Conservation (phyloP, 37 sponge, comb jelly and placozoan genomes). For the Aplysina aerophoba region DNA sequence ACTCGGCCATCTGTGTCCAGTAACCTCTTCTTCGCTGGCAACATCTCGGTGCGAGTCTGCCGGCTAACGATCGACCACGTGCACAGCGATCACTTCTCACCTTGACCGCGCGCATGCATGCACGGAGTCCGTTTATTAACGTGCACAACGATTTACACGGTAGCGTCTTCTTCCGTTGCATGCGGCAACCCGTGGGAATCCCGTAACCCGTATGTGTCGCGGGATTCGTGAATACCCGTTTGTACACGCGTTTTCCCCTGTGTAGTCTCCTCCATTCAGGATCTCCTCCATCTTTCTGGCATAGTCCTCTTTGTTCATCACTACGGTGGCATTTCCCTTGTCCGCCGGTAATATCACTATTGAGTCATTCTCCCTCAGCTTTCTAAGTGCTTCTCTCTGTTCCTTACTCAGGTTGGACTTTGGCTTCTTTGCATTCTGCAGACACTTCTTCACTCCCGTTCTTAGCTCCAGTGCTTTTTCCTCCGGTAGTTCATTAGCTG, state of each 20-base stretch:
- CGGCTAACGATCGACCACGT: slow-evolving; percentile 10
- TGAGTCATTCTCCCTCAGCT: background rate
- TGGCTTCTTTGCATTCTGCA: background rate
- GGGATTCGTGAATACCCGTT: slow-evolving; percentile 2
- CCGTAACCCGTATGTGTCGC: background rate
- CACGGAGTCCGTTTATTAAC: background rate
- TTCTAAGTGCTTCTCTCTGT: background rate
- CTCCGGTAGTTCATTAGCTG: background rate
- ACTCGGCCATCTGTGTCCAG: slow-evolving; percentile 12
- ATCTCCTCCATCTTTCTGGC: background rate
- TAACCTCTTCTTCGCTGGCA: slow-evolving; percentile 8
- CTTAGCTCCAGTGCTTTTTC: slow-evolving; percentile 4
- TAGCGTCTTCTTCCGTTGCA: background rate
- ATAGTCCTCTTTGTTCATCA: slow-evolving; percentile 34
- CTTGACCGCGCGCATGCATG: background rate
- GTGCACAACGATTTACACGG: background rate
- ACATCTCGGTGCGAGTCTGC: slow-evolving; percentile 9
- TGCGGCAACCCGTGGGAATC: background rate
- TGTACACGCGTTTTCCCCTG: slow-evolving; percentile 6
- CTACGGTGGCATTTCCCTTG: slow-evolving; percentile 16
- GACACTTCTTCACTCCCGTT: background rate
- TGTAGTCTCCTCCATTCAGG: slow-evolving; percentile 4
- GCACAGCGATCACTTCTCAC: background rate
- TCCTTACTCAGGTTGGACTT: slow-evolving; percentile 14
- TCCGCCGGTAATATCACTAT: slow-evolving; percentile 22